Percentiles rank a stretch among this genome's conserved stretches.
Conservation (phyloP, 2,888 invertebrate genomes). For the Mesoligia furuncula region DNA sequence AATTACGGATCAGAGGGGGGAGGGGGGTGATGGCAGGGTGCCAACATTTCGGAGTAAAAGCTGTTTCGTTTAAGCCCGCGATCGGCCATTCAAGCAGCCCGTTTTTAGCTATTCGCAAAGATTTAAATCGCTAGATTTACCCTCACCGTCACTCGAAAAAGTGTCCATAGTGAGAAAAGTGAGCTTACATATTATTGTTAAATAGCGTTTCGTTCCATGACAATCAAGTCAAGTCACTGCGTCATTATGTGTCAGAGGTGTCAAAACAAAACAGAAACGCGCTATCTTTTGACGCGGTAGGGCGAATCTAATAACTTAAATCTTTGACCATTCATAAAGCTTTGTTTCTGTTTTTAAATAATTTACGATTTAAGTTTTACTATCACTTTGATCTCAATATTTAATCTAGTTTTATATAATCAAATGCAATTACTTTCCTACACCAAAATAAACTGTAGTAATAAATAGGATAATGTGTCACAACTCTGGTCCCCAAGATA, state of each 20-base stretch:
- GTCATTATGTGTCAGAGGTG: not conserved
- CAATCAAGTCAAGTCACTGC: not conserved
- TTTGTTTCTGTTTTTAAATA: too few species aligned
- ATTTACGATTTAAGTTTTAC: too few species aligned
- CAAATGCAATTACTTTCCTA: too few species aligned
- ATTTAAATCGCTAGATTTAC: not conserved
- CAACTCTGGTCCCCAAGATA: too few species aligned
- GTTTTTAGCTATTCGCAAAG: slow-evolving; percentile 36
- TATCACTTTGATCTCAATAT: too few species aligned
- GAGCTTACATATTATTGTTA: not conserved
- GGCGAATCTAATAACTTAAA: not conserved
- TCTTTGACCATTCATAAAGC: slow-evolving; percentile 18
- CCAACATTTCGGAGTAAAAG: slow-evolving; percentile 57
- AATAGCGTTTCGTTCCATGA: not conserved
- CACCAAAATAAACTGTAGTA: too few species aligned
- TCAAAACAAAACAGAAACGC: not conserved
- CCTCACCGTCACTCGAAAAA: not conserved
- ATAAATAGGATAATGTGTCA: too few species aligned
- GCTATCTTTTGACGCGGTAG: not conserved
- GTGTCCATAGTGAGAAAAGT: too few species aligned
- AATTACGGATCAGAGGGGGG: slow-evolving; percentile 65
- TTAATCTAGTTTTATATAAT: too few species aligned
- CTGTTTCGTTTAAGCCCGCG: slow-evolving; percentile 43
- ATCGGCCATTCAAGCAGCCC: slow-evolving; percentile 32
- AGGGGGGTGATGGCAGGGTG: slow-evolving; percentile 42